These are phyloP conservation scores for Amblyteles armatorius DNA, from an alignment of 2,888 invertebrate species.

Conservation along the genomic window DNA sequence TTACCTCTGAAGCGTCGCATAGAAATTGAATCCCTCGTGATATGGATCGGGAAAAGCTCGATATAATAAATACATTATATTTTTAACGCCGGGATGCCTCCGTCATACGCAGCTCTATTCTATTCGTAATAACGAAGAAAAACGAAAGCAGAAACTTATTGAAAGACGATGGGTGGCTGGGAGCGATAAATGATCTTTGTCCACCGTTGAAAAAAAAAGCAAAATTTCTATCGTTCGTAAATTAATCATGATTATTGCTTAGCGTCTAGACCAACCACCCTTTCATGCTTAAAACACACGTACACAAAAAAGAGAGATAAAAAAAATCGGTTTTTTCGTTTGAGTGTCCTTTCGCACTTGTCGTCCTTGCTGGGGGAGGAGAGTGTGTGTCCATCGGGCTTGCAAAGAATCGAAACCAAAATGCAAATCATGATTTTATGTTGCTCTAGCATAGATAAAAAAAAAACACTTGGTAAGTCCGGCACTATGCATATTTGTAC, in stretches of 20 bases:
- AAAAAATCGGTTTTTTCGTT: constrained; percentile 37
- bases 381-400: constrained; percentile 40
- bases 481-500: constrained; percentile 80
- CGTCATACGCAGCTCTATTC: constrained; percentile 45
- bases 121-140: constrained; percentile 42
- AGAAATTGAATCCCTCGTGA: constrained; percentile 56
- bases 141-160: constrained; percentile 16
- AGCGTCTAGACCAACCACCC: constrained; percentile 50
- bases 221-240: constrained; percentile 55
- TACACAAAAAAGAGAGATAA: constrained; percentile 27
- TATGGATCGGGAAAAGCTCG: constrained; percentile 43
- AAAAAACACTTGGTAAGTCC: constrained; percentile 72
- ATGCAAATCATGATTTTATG: constrained; percentile 66
- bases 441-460: constrained; percentile 56
- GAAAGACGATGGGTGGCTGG: constrained; percentile 34
- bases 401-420: constrained; percentile 67
- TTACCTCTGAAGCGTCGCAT: constrained; percentile 47
- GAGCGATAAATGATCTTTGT: constrained; percentile 44
- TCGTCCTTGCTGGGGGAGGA: constrained; percentile 50
- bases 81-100: constrained; percentile 61
- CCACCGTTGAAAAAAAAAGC: constrained; percentile 53
- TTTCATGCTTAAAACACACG: constrained; percentile 43
- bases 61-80: constrained; percentile 57
- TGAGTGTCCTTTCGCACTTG: constrained; percentile 62
- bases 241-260: constrained; percentile 55